A percentile compares a stretch with the other conserved stretches of the same genome.
phyloP scores from a whole-genome alignment of 2,888 invertebrate species.

The Clusia tigrina region DNA sequence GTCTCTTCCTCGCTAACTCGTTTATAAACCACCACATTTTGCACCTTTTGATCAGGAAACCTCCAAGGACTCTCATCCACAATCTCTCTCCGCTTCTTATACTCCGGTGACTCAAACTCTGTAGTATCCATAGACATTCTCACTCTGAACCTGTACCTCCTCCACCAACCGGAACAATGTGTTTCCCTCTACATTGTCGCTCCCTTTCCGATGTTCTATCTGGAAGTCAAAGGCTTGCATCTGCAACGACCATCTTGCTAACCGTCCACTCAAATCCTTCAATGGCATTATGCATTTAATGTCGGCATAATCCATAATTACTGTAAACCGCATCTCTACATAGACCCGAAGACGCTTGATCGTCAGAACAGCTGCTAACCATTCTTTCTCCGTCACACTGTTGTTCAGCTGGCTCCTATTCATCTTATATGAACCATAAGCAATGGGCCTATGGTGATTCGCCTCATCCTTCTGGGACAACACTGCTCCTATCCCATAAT shows the following conservation, averaged over 20 bases:
- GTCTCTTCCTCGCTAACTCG: no score
- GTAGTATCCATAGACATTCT: constrained; percentile 18
- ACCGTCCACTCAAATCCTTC: constrained; percentile 21
- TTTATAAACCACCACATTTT: not conserved
- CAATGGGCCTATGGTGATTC: constrained; percentile 14
- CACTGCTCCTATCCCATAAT: constrained; percentile 11
- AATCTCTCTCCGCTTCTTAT: not conserved
- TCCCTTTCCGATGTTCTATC: constrained; percentile 40
- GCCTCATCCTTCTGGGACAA: constrained; percentile 15
- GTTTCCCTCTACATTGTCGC: constrained; percentile 40
- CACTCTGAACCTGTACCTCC: not conserved
- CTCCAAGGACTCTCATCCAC: not conserved
- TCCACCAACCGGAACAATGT: constrained; percentile 32
- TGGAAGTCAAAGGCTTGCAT: constrained; percentile 36
- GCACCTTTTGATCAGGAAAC: not conserved
- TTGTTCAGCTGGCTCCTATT: constrained; percentile 8
- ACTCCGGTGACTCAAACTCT: constrained; percentile 14
- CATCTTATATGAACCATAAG: constrained; percentile 19
- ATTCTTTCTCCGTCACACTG: constrained; percentile 13
- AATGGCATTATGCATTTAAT: constrained; percentile 22
- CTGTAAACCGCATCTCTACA: constrained; percentile 28
- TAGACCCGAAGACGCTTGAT: constrained; percentile 28
- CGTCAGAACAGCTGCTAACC: constrained; percentile 16
- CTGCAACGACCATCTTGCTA: constrained; percentile 44
- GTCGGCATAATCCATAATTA: constrained; percentile 21